Evolutionary conservation across 2,888 invertebrate genomes (phyloP), one percentile per base, ranked within the genome.

Genomic region (Odontocolon sp.): DNA sequence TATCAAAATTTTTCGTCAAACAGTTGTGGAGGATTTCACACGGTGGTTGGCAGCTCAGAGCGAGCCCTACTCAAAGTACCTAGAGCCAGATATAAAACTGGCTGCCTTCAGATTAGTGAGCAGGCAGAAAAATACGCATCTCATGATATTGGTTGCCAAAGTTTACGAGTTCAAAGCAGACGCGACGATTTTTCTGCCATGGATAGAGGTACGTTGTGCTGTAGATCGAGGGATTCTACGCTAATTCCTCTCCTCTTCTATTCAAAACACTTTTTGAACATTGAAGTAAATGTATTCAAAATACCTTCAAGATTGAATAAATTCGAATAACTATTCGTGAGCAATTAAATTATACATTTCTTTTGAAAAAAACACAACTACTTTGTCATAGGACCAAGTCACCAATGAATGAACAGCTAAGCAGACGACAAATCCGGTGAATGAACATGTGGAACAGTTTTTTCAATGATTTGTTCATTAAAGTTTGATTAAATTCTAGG

Each of bases 101-200:
- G 94, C 94, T 79, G 95, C 95, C 63, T 96, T 96, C 90, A 93
- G 93, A 86, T 92, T 96, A 83, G 93, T 95, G 9, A 92, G 92
- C 80, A 93, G 92, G 78, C 95, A 96, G 84, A 94, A 94, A 78
- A 93, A 94, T 85, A 91, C 92, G 74, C 89, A 92, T 28, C 92
- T 96, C 57, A 92, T 94, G 59, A 93, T 92, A 85, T 89, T 94
- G 45, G 92, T 95, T 81, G 92, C 94, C 9, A 92, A 93, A 80
- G 91, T 93, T 21, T 96, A 94, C 87, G 92, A 94, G 84, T 91
- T 96, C 82, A 83, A 86, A 18, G 91, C 92, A 75, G 93, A 94
- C 77, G 93, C 94, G 80, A 92, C 93, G 79, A 87, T 92, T 68
- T 93, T 96, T 85, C 82, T 95, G 79, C 74, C 74, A 50, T 69